phyloP scores from a whole-genome alignment of 2,888 invertebrate genomes.

The Slavum lentiscoides region DNA sequence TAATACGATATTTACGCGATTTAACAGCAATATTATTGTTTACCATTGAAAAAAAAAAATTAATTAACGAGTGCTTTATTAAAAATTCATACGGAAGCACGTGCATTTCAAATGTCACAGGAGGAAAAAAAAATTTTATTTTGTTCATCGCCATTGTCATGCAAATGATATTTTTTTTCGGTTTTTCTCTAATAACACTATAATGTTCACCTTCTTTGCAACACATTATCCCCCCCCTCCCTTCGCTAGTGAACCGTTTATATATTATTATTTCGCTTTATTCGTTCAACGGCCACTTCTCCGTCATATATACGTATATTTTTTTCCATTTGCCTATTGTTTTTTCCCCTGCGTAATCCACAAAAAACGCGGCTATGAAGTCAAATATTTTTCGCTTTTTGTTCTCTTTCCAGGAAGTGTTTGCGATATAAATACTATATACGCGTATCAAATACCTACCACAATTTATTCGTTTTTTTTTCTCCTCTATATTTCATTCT shows the following conservation, averaged over 20 bases:
- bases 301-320: not conserved
- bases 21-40: not conserved
- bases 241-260: constrained; percentile 5
- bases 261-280: constrained; percentile 9
- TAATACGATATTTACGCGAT: not conserved
- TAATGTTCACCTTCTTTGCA: not conserved
- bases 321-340: constrained; percentile 27
- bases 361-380: constrained; percentile 19
- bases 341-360: constrained; percentile 16
- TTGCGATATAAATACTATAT: too few species aligned
- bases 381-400: constrained; percentile 21
- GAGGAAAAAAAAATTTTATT: constrained; percentile 9
- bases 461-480: too few species aligned
- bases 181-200: constrained; percentile 29
- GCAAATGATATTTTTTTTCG: constrained; percentile 36
- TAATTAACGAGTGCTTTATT: constrained; percentile 5
- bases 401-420: not conserved
- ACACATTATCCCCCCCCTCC: not conserved
- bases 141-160: constrained; percentile 30
- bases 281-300: not conserved
- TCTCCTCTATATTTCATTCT: too few species aligned
- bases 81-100: not conserved
- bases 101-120: not conserved
- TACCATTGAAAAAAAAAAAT: not conserved
- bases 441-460: too few species aligned